These are phyloP conservation scores for Dinothrombium tinctorium DNA, from an alignment of 1,140 invertebrate genomes.

Conservation along the genomic window DNA sequence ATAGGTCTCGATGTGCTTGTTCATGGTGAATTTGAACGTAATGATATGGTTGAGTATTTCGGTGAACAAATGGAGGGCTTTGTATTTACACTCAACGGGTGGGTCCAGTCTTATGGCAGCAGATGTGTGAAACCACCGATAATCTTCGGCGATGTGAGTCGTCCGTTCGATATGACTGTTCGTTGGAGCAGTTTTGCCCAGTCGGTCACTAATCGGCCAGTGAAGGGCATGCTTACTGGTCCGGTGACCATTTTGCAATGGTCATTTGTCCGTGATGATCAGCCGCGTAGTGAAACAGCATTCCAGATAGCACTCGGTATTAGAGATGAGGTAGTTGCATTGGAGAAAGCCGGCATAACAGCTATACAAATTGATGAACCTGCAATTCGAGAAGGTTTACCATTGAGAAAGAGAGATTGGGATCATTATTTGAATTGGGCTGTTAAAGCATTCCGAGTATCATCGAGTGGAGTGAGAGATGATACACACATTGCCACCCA, in stretches of 20 bases:
- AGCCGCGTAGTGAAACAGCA: neutral
- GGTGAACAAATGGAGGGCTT: neutral
- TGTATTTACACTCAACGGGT: neutral
- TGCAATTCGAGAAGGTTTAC: slow-evolving; percentile 3
- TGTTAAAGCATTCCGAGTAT: neutral
- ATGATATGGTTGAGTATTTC: slow-evolving; percentile 4
- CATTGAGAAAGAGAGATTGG: neutral
- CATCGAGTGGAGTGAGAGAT: neutral
- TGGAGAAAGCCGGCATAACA: neutral
- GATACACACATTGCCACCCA: slow-evolving; percentile 1
- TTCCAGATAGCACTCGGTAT: neutral
- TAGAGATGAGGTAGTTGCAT: neutral
- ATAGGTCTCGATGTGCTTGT: neutral
- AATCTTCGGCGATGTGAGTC: neutral
- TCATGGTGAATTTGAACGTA: neutral
- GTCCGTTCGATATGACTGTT: neutral
- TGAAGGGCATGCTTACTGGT: slow-evolving; percentile 1
- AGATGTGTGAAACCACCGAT: slow-evolving; percentile 2
- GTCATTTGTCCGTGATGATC: slow-evolving; percentile 2
- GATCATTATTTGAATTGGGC: neutral
- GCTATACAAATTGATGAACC: neutral
- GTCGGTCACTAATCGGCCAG: neutral
- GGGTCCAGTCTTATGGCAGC: slow-evolving; percentile 1
- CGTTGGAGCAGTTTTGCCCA: neutral
- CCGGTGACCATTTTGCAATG: slow-evolving; percentile 1